These are phyloP conservation scores for Leptinotarsa tumamoca DNA, from an alignment of 2,888 invertebrate species.

Conservation along the genomic window DNA sequence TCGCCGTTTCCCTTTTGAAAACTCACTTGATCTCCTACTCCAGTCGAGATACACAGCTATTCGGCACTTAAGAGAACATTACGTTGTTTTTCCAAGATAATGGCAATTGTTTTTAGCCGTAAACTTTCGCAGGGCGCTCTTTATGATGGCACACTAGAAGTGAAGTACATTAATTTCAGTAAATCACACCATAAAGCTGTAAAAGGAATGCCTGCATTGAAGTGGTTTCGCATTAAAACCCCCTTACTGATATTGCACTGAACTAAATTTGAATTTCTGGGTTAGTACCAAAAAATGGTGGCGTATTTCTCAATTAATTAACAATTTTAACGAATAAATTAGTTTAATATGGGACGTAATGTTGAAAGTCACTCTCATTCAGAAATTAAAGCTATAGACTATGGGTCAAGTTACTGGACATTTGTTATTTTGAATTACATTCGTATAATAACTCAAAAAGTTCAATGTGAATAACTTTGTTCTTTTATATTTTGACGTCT, in stretches of 20 bases:
- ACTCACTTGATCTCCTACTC: slow-evolving; percentile 25
- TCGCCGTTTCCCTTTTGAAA: slow-evolving; percentile 24
- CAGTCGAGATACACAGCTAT: slow-evolving; percentile 36
- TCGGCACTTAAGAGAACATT: slow-evolving; percentile 47
- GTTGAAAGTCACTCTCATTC: no score
- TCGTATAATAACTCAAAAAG: no score
- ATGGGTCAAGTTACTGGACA: no score
- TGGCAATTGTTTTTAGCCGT: slow-evolving; percentile 48
- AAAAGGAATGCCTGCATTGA: neutral
- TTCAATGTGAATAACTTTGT: no score
- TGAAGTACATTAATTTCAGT: slow-evolving; percentile 31
- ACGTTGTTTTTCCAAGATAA: slow-evolving; percentile 47
- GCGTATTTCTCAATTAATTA: neutral
- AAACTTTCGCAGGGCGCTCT: slow-evolving; percentile 39
- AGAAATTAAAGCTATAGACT: no score
- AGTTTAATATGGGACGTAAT: no score
- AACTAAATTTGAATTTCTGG: neutral
- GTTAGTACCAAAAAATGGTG: neutral
- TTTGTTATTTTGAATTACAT: no score
- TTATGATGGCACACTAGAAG: slow-evolving; percentile 34
- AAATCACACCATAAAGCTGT: slow-evolving; percentile 25
- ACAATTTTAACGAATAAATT: no score
- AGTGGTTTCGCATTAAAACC: slow-evolving; percentile 5
- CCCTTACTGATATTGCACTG: neutral
- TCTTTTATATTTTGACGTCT: no score